Base-by-base conservation (phyloP, 1,140 invertebrate species). In the Colletes latitarsis region DNA sequence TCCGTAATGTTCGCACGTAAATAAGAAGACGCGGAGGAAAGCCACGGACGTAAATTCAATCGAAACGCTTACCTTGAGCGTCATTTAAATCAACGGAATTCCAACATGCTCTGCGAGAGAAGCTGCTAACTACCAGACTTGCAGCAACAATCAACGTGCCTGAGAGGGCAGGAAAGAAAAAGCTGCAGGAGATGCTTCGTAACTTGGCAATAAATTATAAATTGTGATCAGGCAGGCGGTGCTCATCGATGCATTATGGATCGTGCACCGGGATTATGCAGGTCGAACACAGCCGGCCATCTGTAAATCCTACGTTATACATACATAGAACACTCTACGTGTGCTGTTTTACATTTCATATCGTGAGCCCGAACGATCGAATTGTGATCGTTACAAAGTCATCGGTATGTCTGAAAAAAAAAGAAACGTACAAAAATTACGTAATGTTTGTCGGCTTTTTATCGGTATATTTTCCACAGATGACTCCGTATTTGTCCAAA, bases 181-280 rank as follows among this genome's bases (percentile, higher is more conserved):
- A 69, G 72, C 55, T 30, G 46, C 60, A 72, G 39, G 70, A 67
- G 64, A 60, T 41, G 69, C 73, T 78, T 79, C 72, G 87, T 82
- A 88, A 86, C 85, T 84, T 88, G 76, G 63, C 82, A 82, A 85
- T 83, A 87, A 88, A 88, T 88, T 88, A 82, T 87, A 87, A 87
- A 87, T 88, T 86, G 78, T 87, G 84, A 86, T 85, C 82, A 87
- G 79, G 19, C 79, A 71, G 81, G 76, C 77, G 72, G 80, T 75
- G 82, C 62, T 83, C 78, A 72, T 85, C 77, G 84, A 84, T 88
- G 86, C 79, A 87, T 88, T 88, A 87, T 87, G 86, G 81, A 88
- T 88, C 84, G 66, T 77, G 74, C 81, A 74, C 64, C 52, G 39
- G 74, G 77, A 85, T 85, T 81, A 81, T 83, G 64, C 83, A 66